A percentile compares a stretch with the other conserved stretches of the same genome.
phyloP scores from a whole-genome alignment of 2,797 vertebrate genomes.

The Acanthurus tractus region DNA sequence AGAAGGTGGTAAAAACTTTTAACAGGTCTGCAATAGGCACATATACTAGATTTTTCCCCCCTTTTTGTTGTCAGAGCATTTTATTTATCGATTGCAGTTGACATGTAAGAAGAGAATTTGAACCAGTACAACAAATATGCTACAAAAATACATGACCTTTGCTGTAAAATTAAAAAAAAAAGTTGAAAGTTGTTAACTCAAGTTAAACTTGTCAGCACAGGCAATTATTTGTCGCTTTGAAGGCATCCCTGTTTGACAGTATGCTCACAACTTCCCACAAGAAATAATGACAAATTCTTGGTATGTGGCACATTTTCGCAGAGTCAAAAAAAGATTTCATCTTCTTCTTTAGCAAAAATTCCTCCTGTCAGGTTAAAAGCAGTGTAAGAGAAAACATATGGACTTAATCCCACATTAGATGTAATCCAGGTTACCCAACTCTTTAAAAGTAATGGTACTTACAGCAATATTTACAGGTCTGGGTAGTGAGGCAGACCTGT shows the following conservation, averaged over 20 bases:
- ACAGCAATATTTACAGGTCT: conserved; percentile 84
- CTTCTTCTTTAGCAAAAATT: background rate
- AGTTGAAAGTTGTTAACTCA: too few species aligned
- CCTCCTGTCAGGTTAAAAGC: conserved; percentile 3
- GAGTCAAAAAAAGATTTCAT: background rate
- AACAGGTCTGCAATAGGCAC: too few species aligned
- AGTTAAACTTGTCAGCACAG: background rate
- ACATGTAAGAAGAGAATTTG: too few species aligned
- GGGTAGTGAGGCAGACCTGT: conserved; percentile 86
- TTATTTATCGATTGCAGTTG: too few species aligned
- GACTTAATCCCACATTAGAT: background rate
- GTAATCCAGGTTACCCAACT: background rate
- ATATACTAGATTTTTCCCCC: too few species aligned
- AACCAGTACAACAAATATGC: too few species aligned
- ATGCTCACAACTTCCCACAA: background rate
- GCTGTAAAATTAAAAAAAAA: too few species aligned
- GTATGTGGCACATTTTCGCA: background rate
- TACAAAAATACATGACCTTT: too few species aligned
- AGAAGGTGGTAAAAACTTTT: too few species aligned
- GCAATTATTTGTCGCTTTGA: background rate
- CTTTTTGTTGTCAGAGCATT: too few species aligned
- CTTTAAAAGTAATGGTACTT: conserved; percentile 50
- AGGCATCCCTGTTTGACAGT: background rate
- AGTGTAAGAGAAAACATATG: background rate
- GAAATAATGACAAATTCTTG: background rate